These are phyloP conservation scores for Cantharis rustica DNA, from an alignment of 2,888 invertebrate genomes.

Conservation along the genomic window DNA sequence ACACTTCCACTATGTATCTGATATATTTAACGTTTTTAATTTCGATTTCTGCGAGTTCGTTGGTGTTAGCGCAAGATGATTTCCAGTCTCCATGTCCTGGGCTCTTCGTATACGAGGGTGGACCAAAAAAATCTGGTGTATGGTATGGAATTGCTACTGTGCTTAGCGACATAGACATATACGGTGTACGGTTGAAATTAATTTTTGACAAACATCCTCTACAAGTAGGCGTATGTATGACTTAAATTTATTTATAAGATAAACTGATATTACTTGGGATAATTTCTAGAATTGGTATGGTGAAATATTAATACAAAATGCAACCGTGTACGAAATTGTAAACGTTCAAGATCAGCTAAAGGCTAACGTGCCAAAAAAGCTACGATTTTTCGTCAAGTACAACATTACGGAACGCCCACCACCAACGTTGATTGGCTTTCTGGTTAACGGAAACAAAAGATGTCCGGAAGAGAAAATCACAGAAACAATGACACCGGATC, in stretches of 20 bases:
- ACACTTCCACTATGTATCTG: background rate
- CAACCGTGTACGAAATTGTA: slow-evolving; percentile 61
- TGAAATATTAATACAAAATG: slow-evolving; percentile 61
- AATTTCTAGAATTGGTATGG: slow-evolving; percentile 60
- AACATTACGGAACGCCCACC: slow-evolving; percentile 54
- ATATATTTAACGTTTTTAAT: background rate
- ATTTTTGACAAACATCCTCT: slow-evolving; percentile 46
- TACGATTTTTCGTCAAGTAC: slow-evolving; percentile 66
- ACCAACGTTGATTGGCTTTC: slow-evolving; percentile 59
- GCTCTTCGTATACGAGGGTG: slow-evolving; percentile 62
- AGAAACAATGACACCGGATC: background rate
- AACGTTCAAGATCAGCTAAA: slow-evolving; percentile 62
- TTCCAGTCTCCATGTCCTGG: slow-evolving; percentile 62
- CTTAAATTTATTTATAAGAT: background rate
- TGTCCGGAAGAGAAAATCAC: slow-evolving; percentile 54
- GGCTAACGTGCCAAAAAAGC: slow-evolving; percentile 61
- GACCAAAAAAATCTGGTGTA: slow-evolving; percentile 60
- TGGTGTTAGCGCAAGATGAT: background rate
- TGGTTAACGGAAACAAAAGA: slow-evolving; percentile 64
- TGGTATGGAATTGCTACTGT: slow-evolving; percentile 67
- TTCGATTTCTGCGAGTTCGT: background rate
- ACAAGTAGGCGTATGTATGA: slow-evolving; percentile 25
- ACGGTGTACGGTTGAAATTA: slow-evolving; percentile 56
- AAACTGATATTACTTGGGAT: background rate
- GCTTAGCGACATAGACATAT: slow-evolving; percentile 60